A percentile compares a stretch with the other conserved stretches of the same genome.
phyloP scores from a whole-genome alignment of 2,113 vertebrate genomes.

The Electrona antarctica region DNA sequence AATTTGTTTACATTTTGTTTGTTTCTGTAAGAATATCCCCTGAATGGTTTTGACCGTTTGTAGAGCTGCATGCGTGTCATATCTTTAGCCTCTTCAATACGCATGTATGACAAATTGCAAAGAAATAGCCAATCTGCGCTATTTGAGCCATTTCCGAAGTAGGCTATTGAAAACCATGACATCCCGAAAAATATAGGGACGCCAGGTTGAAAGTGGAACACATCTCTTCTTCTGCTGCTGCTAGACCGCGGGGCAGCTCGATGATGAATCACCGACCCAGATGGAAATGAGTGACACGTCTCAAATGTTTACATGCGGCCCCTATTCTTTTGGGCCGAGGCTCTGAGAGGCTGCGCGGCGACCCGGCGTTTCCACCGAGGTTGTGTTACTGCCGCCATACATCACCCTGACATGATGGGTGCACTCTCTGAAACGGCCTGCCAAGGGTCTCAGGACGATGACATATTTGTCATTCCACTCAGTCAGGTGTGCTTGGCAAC shows the following conservation, averaged over 20 bases:
- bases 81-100: neutral
- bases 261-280: constrained; percentile 53
- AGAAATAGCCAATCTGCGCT: no score
- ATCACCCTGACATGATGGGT: constrained; percentile 79
- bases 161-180: no score
- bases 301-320: constrained; percentile 75
- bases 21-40: neutral
- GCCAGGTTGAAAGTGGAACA: no score
- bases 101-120: neutral
- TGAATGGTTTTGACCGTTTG: neutral
- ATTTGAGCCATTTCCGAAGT: no score
- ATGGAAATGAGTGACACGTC: constrained; percentile 63
- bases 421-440: constrained; percentile 68
- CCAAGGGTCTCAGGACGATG: constrained; percentile 59
- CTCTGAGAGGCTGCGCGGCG: constrained; percentile 48
- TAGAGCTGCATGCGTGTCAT: constrained; percentile 1
- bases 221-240: neutral
- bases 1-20: neutral
- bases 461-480: constrained; percentile 68
- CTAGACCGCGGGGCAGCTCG: constrained; percentile 7
- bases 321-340: constrained; percentile 65
- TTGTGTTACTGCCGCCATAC: constrained; percentile 79
- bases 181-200: no score
- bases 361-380: constrained; percentile 60
- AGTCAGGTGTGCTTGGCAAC: constrained; percentile 48